phyloP scores from a whole-genome alignment of 2,113 vertebrate species.

The Eclectus roratus region DNA sequence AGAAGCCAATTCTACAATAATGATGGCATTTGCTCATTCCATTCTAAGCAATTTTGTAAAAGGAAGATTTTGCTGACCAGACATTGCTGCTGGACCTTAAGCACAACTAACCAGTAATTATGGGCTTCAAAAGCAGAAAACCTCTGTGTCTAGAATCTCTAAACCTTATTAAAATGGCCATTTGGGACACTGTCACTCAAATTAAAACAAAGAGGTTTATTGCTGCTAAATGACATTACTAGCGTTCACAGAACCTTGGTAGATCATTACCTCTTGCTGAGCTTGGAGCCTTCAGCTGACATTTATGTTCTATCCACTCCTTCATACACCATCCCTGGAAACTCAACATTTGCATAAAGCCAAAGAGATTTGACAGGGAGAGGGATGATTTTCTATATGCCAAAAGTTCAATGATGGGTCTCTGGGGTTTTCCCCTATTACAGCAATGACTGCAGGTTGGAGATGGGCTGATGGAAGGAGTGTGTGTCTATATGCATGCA shows the following conservation, averaged over 20 bases:
- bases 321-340: not conserved
- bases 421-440: not conserved
- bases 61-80: not conserved
- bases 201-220: not conserved
- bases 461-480: not conserved
- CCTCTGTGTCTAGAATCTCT: not conserved
- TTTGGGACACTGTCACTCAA: not conserved
- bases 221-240: constrained; percentile 9
- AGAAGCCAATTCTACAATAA: not conserved
- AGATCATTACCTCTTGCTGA: not conserved
- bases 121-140: not conserved
- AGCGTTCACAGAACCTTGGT: not conserved
- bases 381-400: not conserved
- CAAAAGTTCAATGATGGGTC: not conserved
- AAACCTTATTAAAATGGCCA: constrained; percentile 15
- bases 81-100: not conserved
- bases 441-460: not conserved
- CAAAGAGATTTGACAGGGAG: not conserved
- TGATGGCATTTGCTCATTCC: not conserved
- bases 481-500: not conserved
- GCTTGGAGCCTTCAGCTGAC: not conserved
- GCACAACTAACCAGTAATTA: not conserved
- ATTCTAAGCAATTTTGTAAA: not conserved
- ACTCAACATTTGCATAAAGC: not conserved
- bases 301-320: not conserved